Conservation (phyloP, 2,888 invertebrate genomes). For the Sinodicranocentrus sp. region DNA sequence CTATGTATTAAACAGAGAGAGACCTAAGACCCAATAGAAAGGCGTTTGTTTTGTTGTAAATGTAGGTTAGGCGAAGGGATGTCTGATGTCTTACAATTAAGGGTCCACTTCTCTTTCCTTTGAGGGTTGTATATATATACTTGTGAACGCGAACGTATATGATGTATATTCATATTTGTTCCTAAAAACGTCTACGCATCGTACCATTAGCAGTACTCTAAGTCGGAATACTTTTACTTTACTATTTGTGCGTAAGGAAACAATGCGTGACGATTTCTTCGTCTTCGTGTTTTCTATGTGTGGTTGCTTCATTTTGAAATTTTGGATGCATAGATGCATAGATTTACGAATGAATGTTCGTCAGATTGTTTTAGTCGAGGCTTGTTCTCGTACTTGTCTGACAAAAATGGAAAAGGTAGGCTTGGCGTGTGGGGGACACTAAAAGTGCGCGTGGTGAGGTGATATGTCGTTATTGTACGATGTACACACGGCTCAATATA, state of each 20-base stretch:
- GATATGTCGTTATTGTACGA: not conserved
- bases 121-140: too few species aligned
- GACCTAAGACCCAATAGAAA: slow-evolving; percentile 17
- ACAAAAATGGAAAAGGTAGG: slow-evolving; percentile 58
- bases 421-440: slow-evolving; percentile 39
- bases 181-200: too few species aligned
- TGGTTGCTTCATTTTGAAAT: not conserved
- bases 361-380: too few species aligned
- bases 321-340: too few species aligned
- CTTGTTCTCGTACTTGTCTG: not conserved
- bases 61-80: slow-evolving; percentile 43
- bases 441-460: slow-evolving; percentile 24
- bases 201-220: not conserved
- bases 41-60: slow-evolving; percentile 7
- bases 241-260: too few species aligned
- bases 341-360: too few species aligned
- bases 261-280: too few species aligned
- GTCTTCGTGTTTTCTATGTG: slow-evolving; percentile 1
- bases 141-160: too few species aligned
- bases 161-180: too few species aligned
- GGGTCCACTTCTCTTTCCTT: slow-evolving; percentile 20
- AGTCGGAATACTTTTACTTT: too few species aligned
- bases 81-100: not conserved
- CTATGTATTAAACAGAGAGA: too few species aligned
- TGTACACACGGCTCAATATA: too few species aligned